Conservation (phyloP, 2,113 vertebrate species). For the Centropristis striata region DNA sequence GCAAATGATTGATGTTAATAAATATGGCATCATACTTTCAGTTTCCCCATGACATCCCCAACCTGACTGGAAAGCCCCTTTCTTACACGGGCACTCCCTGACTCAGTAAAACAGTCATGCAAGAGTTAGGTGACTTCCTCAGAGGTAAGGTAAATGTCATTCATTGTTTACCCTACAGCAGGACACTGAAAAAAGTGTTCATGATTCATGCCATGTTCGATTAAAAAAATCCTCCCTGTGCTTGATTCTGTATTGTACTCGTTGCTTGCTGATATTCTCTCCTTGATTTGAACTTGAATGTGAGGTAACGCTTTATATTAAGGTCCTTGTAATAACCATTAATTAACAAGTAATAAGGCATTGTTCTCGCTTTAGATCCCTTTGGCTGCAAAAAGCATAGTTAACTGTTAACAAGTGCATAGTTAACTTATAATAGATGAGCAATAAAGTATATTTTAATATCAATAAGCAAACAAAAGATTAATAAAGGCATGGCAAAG, state of each 20-base stretch:
- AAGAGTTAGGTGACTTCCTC: slow-evolving; percentile 52
- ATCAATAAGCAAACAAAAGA: too few species aligned
- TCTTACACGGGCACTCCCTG: background rate
- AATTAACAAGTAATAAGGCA: too few species aligned
- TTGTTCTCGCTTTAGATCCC: too few species aligned
- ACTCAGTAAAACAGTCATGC: background rate
- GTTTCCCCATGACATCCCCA: background rate
- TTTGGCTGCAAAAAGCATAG: too few species aligned
- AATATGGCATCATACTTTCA: slow-evolving; percentile 21
- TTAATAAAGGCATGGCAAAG: too few species aligned
- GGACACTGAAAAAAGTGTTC: background rate
- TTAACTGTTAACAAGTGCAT: too few species aligned
- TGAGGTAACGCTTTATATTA: too few species aligned
- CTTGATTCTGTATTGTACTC: background rate
- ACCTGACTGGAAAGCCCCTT: slow-evolving; percentile 54
- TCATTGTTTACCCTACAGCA: background rate
- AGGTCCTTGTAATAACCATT: too few species aligned
- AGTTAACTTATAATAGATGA: too few species aligned
- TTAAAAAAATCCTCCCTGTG: background rate
- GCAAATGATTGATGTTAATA: background rate
- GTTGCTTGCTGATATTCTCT: background rate
- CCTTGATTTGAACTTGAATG: background rate
- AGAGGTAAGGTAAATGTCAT: background rate
- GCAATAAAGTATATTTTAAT: too few species aligned
- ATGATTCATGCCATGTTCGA: background rate